Evolutionary conservation across 2,888 invertebrate species (phyloP), one percentile per base, ranked within the genome.

Genomic region (Eugnorisma glareosa): DNA sequence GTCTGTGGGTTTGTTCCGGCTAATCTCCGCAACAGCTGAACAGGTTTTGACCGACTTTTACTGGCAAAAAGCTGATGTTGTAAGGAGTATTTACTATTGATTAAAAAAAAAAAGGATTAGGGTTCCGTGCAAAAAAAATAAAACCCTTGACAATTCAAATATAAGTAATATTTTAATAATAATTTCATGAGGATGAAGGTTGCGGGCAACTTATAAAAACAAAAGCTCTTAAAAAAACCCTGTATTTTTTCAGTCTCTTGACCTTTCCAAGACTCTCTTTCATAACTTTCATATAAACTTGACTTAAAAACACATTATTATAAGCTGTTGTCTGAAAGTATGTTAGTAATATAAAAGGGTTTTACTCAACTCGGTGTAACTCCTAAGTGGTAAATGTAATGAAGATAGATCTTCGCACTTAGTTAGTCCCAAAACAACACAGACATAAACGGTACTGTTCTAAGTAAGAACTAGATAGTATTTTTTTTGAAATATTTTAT

Each of bases 391-490:
- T 35, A 57, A 48, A 64, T 59, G 63, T 64, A 51, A 74, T 48
- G 45, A 45, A 51, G 40, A 40, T 54, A 51, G 40, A 40, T 64
- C 24, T 73, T 57, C 21, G 63, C 82, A 81, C 79, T 79, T 74
- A 74, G 43, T 28, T 18, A 18, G 59, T n/a, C 10, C 45, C 7
- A 11, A 68, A 73, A 64, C 24, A 64, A 74, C 45, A 37, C 24
- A 37, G 24, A 43, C 13, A 24, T 28, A 37, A 45, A 76, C 35
- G 7, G 11, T 2, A 43, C 54, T 54, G n/a, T 24, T 51, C 10
- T 51, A 24, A 48, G 21, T 21, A 54, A 57, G 7, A 28, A 28
- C 57, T 15, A 28, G 57, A 28, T 15, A 28, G 15, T 15, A 7
- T 2, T 57, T 28, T 7, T 54, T n/a, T n/a, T 21, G 45, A 45